phyloP scores from a whole-genome alignment of 2,113 vertebrate species.

The Isichthys henryi region DNA sequence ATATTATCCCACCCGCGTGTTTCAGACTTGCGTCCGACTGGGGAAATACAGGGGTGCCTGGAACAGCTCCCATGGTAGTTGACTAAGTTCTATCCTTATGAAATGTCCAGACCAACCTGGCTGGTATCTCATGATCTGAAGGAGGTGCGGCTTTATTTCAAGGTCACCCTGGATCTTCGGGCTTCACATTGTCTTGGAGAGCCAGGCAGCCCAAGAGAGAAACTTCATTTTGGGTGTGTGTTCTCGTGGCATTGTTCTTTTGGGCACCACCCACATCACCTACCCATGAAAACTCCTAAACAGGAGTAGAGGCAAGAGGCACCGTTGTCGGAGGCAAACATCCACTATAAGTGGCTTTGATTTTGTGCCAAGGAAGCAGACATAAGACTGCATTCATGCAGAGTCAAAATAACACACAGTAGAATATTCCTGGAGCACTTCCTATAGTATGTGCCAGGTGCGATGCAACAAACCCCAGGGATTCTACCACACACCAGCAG shows the following conservation, averaged over 20 bases:
- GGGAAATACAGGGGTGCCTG: no score
- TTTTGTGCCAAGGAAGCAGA: neutral
- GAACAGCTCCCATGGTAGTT: neutral
- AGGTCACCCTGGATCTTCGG: neutral
- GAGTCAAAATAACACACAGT: neutral
- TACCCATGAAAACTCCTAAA: neutral
- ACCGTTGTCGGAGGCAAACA: neutral
- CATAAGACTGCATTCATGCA: neutral
- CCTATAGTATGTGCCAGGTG: neutral
- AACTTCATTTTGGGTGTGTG: neutral
- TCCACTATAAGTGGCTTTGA: neutral
- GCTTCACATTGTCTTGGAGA: neutral
- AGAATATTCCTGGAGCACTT: neutral
- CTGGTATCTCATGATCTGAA: neutral
- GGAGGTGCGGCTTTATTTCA: neutral
- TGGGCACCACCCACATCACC: neutral
- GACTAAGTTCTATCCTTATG: neutral
- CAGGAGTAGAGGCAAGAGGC: neutral
- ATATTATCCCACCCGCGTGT: neutral
- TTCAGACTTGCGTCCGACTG: no score
- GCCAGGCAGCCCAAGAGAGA: neutral
- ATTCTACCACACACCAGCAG: neutral
- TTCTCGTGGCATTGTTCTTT: neutral
- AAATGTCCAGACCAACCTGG: neutral
- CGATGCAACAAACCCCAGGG: neutral